Evolutionary conservation across 2,888 invertebrate genomes (phyloP).

Genomic region (Noctua fimbriata): DNA sequence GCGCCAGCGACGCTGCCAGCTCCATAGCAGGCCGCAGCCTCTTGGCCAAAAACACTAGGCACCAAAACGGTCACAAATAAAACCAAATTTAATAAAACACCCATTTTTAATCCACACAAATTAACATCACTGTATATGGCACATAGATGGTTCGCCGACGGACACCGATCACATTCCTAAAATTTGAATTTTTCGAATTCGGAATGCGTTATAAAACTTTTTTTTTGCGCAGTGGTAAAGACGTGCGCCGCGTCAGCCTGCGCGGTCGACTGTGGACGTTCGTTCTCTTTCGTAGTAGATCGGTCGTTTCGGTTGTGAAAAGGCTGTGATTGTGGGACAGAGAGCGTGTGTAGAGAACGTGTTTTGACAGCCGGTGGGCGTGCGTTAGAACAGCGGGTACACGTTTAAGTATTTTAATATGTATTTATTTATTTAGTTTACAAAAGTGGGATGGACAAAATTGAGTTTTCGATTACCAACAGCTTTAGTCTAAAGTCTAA

Average conservation of each 20-base stretch:
- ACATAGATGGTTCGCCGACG: conserved; percentile 78
- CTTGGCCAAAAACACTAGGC: conserved; percentile 87
- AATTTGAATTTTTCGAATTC: conserved; percentile 77
- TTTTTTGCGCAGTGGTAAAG: conserved; percentile 67
- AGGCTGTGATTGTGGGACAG: conserved; percentile 86
- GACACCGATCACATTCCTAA: conserved; percentile 85
- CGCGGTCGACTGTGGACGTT: conserved; percentile 83
- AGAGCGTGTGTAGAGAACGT: conserved; percentile 85
- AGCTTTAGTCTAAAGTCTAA: neutral
- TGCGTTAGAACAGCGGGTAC: conserved; percentile 56
- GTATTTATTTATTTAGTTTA: neutral
- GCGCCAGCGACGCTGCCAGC: conserved; percentile 93
- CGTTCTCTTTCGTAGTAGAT: conserved; percentile 64
- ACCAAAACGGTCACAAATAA: conserved; percentile 84
- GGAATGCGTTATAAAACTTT: conserved; percentile 78
- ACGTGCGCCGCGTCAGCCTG: conserved; percentile 84
- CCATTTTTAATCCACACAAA: conserved; percentile 79
- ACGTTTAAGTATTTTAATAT: conserved; percentile 2
- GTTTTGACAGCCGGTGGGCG: conserved; percentile 79
- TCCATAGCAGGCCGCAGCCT: conserved; percentile 90
- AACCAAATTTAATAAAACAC: conserved; percentile 84
- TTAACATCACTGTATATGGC: conserved; percentile 87
- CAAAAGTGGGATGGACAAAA: neutral
- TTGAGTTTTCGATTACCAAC: neutral
- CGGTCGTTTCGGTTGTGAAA: conserved; percentile 75